These are phyloP conservation scores for Deladenus siricidicola DNA, from an alignment of 2,888 invertebrate species.

Conservation along the genomic window DNA sequence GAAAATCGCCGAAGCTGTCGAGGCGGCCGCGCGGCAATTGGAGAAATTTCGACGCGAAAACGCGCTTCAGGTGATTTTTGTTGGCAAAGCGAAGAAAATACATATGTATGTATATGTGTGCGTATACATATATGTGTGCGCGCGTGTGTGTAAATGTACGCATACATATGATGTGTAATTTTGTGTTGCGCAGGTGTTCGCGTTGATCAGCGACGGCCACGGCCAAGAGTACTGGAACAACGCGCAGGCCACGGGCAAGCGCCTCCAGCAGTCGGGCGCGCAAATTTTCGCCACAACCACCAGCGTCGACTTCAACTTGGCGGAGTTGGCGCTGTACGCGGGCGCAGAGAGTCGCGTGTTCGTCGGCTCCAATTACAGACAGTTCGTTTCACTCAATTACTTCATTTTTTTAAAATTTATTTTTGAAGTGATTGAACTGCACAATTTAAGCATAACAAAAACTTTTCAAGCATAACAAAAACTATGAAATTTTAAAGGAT, in stretches of 20 bases:
- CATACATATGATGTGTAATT: neutral
- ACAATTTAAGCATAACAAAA: neutral
- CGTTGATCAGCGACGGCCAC: conserved; percentile 41
- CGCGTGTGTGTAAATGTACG: neutral
- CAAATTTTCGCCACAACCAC: conserved; percentile 36
- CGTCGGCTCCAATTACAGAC: conserved; percentile 25
- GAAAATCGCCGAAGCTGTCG: conserved; percentile 37
- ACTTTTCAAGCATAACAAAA: neutral
- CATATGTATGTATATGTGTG: neutral
- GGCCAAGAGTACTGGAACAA: conserved; percentile 40
- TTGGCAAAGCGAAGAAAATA: too few species aligned
- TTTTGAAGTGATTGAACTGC: neutral
- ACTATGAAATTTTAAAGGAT: too few species aligned
- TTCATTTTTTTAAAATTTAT: neutral
- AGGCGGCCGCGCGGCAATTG: conserved; percentile 32
- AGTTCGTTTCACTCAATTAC: conserved; percentile 7
- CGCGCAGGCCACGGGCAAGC: conserved; percentile 28
- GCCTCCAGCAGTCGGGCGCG: conserved; percentile 24
- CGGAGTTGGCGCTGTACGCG: conserved; percentile 38
- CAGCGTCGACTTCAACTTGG: conserved; percentile 28
- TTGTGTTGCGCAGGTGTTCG: conserved; percentile 29
- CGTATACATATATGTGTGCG: neutral
- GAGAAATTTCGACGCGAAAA: conserved; percentile 23
- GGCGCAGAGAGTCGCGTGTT: conserved; percentile 30
- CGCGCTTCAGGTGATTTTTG: conserved; percentile 31